Evolutionary conservation across 2,113 vertebrate species (phyloP).

Genomic region (Synchiropus splendidus): DNA sequence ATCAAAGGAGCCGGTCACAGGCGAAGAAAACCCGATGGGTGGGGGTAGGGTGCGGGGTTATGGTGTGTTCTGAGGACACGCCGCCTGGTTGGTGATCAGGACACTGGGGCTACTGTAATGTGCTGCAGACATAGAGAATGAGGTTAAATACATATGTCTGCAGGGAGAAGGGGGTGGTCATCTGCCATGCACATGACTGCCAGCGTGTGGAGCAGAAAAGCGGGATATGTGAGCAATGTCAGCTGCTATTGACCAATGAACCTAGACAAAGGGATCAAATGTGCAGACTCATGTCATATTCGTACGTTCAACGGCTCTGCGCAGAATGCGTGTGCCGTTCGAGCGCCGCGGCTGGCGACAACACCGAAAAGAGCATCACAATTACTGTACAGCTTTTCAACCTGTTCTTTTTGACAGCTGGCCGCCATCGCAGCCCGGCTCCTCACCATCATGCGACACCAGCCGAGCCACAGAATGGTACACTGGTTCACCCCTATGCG

Average conservation of each 20-base stretch:
- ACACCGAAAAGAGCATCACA: no score
- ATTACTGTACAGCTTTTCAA: constrained; percentile 12
- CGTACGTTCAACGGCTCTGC: neutral
- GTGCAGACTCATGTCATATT: constrained; percentile 34
- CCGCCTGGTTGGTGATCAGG: constrained; percentile 28
- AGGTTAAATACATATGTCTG: constrained; percentile 25
- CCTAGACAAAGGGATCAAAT: constrained; percentile 58
- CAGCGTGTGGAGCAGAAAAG: constrained; percentile 6
- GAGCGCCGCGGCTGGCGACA: constrained; percentile 8
- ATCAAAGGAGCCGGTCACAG: constrained; percentile 52
- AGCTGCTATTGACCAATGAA: constrained; percentile 27
- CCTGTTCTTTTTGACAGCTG: constrained; percentile 33
- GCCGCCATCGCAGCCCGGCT: constrained; percentile 21
- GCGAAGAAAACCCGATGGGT: constrained; percentile 44
- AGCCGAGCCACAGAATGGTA: neutral
- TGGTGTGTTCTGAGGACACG: constrained; percentile 46
- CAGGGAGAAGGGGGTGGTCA: constrained; percentile 13
- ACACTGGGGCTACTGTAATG: constrained; percentile 40
- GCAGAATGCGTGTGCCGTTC: neutral
- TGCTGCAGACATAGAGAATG: constrained; percentile 32
- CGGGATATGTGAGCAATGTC: no score
- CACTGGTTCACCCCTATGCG: constrained; percentile 7
- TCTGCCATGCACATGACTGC: constrained; percentile 42
- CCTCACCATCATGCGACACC: constrained; percentile 20
- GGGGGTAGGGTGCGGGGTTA: constrained; percentile 1